phyloP scores from a whole-genome alignment of 1,140 invertebrate genomes.

The Danaus melanippus region DNA sequence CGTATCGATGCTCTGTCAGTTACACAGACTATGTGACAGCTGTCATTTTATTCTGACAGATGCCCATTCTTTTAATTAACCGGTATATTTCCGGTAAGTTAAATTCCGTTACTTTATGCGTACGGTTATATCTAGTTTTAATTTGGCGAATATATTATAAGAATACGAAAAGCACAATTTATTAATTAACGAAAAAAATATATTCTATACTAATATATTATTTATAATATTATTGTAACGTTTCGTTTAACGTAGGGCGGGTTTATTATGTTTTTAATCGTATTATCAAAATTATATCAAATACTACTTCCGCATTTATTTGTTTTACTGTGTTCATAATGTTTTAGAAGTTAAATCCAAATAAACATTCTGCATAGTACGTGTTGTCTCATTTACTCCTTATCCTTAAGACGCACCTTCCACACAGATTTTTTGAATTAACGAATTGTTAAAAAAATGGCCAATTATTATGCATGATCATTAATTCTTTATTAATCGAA shows the following conservation, averaged over 20 bases:
- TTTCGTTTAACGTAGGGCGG: slow-evolving; percentile 52
- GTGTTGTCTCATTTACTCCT: slow-evolving; percentile 7
- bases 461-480: no score
- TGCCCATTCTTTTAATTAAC: no score
- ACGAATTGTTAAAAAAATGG: no score
- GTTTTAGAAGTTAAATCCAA: slow-evolving; percentile 70
- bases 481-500: no score
- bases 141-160: slow-evolving; percentile 67
- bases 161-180: slow-evolving; percentile 62
- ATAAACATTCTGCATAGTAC: slow-evolving; percentile 70
- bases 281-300: slow-evolving; percentile 55
- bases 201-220: slow-evolving; percentile 61
- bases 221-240: slow-evolving; percentile 65
- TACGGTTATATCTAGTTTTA: slow-evolving; percentile 45
- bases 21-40: no score
- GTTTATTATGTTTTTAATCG: slow-evolving; percentile 41
- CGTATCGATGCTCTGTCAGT: no score
- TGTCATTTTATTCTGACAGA: no score
- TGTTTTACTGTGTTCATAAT: slow-evolving; percentile 69
- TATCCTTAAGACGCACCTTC: no score
- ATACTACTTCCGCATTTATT: slow-evolving; percentile 64
- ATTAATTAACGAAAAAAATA: slow-evolving; percentile 59
- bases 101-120: slow-evolving; percentile 36
- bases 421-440: no score
- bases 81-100: no score